Evolutionary conservation across 2,113 vertebrate genomes (phyloP), one percentile per base, ranked within the genome.

Genomic region (Pelecanus crispus): DNA sequence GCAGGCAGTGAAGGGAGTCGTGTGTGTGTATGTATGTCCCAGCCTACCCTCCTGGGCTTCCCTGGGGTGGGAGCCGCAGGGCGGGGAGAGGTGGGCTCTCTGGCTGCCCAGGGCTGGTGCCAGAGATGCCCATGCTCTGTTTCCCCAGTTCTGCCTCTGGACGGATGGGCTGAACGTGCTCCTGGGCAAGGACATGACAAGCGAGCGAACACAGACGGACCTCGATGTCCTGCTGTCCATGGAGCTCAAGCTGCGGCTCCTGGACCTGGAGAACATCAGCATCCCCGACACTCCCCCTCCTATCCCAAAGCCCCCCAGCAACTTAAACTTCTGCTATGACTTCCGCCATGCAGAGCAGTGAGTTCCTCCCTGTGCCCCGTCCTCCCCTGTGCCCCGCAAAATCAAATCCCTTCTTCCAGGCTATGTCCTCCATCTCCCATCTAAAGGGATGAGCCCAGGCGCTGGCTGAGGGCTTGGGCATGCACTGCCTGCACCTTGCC

Each of bases 281-380:
- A 99, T 99, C 93, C 99, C 99, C 0, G 99, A 99, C 17, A 88
- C 61, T 0, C 98, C 99, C 0, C 99, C 99, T 3, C 98, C 98
- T 1, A 17, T 99, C 13, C 99, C 99, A 67, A 99, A 99, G 42
- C 98, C 99, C 11, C 99, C 99, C n/a, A 99, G 98, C 97, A 99
- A 99, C 97, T 98, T 98, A 97, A 99, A 99, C 97, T 99, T 99
- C 98, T 99, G 99, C 98, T 99, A 99, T 7, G 98, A 99, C 97
- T 99, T 99, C 94, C 99, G 98, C 94, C 99, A 99, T 7, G 88
- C 98, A 5, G 99, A 99, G 84, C 98, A 99, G 86, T 99, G 94
- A 97, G 50, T n/a, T 83, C 72, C 67, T 83, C 70, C 73, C 79
- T 47, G 32, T 59, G 36, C 11, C 49, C n/a, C 0, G 1, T 65